Conservation (phyloP, 2,888 invertebrate genomes). For the Quadroppia sp. region DNA sequence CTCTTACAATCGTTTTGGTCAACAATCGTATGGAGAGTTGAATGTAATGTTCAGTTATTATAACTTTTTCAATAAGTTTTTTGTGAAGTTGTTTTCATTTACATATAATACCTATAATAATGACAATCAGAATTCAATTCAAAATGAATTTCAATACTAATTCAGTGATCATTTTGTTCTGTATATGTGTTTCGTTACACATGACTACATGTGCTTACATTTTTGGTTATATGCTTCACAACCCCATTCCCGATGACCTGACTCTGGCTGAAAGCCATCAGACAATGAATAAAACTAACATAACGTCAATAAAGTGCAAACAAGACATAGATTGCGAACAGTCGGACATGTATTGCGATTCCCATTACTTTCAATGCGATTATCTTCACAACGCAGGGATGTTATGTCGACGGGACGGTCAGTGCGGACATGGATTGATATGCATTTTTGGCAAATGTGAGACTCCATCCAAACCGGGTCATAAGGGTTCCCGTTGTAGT, state of each 20-base stretch:
- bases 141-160: not conserved
- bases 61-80: not conserved
- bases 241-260: conserved; percentile 33
- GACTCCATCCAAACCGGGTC: conserved; percentile 43
- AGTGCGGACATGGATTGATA: conserved; percentile 48
- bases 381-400: conserved; percentile 44
- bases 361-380: conserved; percentile 49
- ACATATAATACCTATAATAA: too few relatives aligned
- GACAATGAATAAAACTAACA: not conserved
- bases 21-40: too few relatives aligned
- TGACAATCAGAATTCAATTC: too few relatives aligned
- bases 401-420: conserved; percentile 49
- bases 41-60: not conserved
- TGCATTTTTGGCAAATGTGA: conserved; percentile 50
- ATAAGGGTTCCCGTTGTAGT: conserved; percentile 49
- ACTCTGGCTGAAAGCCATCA: not conserved
- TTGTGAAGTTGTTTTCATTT: too few relatives aligned
- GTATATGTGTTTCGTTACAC: not conserved
- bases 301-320: conserved; percentile 5
- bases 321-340: conserved; percentile 36
- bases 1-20: too few relatives aligned
- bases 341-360: conserved; percentile 49
- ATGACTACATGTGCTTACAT: conserved; percentile 23
- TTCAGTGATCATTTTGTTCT: not conserved
- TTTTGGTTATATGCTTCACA: conserved; percentile 27